A percentile compares a stretch with the other conserved stretches of the same genome.
Evolutionary conservation across 1,140 invertebrate genomes (phyloP).

Genomic region (Heterodera carotae): DNA sequence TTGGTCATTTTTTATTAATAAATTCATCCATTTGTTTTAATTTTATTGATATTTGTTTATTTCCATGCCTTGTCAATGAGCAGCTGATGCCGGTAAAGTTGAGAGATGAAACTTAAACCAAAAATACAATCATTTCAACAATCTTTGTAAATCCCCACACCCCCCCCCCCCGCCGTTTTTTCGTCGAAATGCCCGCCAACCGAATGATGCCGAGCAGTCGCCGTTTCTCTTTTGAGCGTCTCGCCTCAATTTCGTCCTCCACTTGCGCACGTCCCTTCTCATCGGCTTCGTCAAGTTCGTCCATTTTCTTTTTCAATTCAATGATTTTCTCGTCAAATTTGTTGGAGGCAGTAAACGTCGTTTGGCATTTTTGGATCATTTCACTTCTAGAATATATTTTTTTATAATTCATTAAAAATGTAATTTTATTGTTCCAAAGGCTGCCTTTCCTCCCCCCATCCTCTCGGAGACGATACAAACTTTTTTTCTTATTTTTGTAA

Average conservation of each 20-base stretch:
- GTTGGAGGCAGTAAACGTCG: conserved; percentile 42
- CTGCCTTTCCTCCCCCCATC: too few relatives aligned
- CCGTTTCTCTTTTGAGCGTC: conserved; percentile 32
- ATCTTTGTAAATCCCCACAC: not conserved
- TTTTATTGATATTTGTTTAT: too few relatives aligned
- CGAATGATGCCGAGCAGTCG: conserved; percentile 38
- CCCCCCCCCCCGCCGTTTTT: not conserved
- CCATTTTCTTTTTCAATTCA: conserved; percentile 18
- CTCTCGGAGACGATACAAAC: too few relatives aligned
- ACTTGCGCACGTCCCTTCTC: conserved; percentile 12
- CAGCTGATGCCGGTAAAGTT: conserved; percentile 38
- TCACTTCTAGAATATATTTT: not conserved
- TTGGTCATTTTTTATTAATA: not conserved
- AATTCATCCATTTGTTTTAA: not conserved
- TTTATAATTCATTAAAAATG: too few relatives aligned
- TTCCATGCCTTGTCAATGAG: conserved; percentile 25
- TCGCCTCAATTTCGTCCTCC: conserved; percentile 31
- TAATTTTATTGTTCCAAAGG: too few relatives aligned
- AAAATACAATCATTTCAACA: too few relatives aligned
- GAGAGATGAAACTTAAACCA: conserved; percentile 37
- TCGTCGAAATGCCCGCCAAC: conserved; percentile 4
- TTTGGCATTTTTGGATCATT: conserved; percentile 46
- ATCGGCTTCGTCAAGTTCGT: conserved; percentile 22
- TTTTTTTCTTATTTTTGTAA: too few relatives aligned
- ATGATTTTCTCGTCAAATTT: conserved; percentile 37